Evolutionary conservation across 1,140 invertebrate species (phyloP), one percentile per base, ranked within the genome.

Genomic region (Caenorhabditis briggsae): DNA sequence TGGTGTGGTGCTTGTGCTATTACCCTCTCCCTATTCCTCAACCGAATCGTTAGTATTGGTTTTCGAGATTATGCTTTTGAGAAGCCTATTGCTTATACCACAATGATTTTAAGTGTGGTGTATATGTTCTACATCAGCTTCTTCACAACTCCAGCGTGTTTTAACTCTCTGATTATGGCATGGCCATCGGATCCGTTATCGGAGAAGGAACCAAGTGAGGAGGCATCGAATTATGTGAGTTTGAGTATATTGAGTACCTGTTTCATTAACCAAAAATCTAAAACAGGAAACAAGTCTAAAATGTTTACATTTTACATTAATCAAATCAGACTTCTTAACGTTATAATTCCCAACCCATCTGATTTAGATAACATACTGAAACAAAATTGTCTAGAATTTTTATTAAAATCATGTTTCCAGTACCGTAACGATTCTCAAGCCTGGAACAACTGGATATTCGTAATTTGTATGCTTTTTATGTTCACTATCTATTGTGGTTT

Each of bases 361-460:
- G 33, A 1, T 33, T 33, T 33, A 33, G 33, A 33, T 2, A 33
- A 33, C 33, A 53, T 14, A 8, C 50, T 53, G 50, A 53, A 8
- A 53, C 50, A 2, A 9, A 14, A 53, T 53, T 53, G 1, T 33
- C 33, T 33, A 3, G 3, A 33, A 33, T 1, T 33, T 33, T 2
- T 3, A 33, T 2, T 3, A 33, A 1, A 33, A 33, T 3, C 3
- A 33, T 33, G 33, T 33, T 78, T 78, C n/a, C 46, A 78, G 70
- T 78, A 78, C 46, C 70, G 70, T 18, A 78, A 78, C 14, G 9
- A 18, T 5, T 48, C 46, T 43, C 70, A 78, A 78, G 46, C 70
- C 20, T 78, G 70, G 70, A 78, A 78, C n/a, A 78, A 78, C 20
- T 78, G 70, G 70, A 78, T 78, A 23, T 78, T 78, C 70, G 50